Percentiles rank a stretch among this genome's conserved stretches.
Conservation (phyloP, 2,888 invertebrate genomes). For the Rugalucina vietnamica region DNA sequence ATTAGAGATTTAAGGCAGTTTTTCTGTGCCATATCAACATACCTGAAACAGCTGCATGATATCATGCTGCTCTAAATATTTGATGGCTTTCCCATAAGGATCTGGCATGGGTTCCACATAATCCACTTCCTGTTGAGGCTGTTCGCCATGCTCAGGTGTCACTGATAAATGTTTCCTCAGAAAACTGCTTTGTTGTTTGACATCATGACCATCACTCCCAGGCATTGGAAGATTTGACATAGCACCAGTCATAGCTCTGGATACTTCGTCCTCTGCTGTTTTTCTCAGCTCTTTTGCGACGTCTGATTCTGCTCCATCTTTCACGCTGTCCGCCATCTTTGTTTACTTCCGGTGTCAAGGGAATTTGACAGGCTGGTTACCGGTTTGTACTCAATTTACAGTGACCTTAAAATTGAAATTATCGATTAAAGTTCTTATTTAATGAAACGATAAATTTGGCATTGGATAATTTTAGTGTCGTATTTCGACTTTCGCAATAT, state of each 20-base stretch:
- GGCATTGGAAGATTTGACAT: constrained; percentile 42
- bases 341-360: constrained; percentile 63
- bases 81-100: constrained; percentile 79
- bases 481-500: too few species aligned
- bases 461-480: too few species aligned
- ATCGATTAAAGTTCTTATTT: too few species aligned
- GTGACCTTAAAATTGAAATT: too few species aligned
- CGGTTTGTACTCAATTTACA: too few species aligned
- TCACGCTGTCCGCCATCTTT: constrained; percentile 54
- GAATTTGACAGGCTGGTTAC: background rate
- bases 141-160: constrained; percentile 6
- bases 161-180: constrained; percentile 25
- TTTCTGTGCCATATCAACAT: too few species aligned
- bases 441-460: too few species aligned
- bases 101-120: constrained; percentile 78
- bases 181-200: constrained; percentile 25
- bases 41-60: constrained; percentile 81
- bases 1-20: too few species aligned
- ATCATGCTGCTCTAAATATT: constrained; percentile 79
- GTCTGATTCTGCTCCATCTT: background rate
- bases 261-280: constrained; percentile 61
- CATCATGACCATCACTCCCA: background rate
- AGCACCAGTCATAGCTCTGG: constrained; percentile 62
- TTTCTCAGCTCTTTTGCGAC: constrained; percentile 26
- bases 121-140: constrained; percentile 41